These are phyloP conservation scores for Bedellia somnulentella DNA, from an alignment of 2,888 invertebrate species.

Conservation along the genomic window DNA sequence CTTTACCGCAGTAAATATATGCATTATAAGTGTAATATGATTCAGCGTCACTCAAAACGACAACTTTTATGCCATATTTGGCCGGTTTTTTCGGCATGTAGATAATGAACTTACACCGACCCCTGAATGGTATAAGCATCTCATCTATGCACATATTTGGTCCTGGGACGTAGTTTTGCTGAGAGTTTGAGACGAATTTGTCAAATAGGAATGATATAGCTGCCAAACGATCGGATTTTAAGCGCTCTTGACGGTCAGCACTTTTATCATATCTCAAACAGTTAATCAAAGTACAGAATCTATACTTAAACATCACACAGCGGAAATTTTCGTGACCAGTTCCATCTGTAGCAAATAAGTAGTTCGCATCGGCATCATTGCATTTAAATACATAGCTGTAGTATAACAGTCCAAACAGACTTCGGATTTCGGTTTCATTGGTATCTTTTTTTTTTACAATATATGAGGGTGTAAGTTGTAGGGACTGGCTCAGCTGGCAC, in stretches of 20 bases:
- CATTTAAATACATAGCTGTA: too few relatives aligned
- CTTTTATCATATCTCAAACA: constrained; percentile 12
- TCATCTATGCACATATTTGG: constrained; percentile 11
- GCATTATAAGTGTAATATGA: constrained; percentile 8
- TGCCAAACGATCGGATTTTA: constrained; percentile 9
- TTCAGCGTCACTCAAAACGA: constrained; percentile 4
- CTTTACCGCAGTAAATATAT: constrained; percentile 12
- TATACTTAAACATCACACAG: constrained; percentile 11
- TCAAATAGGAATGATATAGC: constrained; percentile 10
- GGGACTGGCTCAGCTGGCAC: too few relatives aligned
- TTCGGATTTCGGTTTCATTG: too few relatives aligned
- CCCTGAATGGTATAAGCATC: constrained; percentile 13
- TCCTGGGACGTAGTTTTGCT: constrained; percentile 10
- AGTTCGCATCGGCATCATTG: too few relatives aligned
- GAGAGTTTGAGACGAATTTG: constrained; percentile 11
- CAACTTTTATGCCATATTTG: constrained; percentile 13
- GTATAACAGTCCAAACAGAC: too few relatives aligned
- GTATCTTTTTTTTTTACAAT: too few relatives aligned
- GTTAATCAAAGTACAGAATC: constrained; percentile 11
- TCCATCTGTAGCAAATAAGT: too few relatives aligned
- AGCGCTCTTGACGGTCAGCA: constrained; percentile 8
- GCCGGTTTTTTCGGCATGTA: constrained; percentile 14
- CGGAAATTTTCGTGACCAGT: constrained; percentile 11
- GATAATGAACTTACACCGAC: constrained; percentile 11
- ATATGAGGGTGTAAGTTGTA: too few relatives aligned